Evolutionary conservation across 1,140 invertebrate species (phyloP), one percentile per base, ranked within the genome.

Genomic region (Lepidurus apus): DNA sequence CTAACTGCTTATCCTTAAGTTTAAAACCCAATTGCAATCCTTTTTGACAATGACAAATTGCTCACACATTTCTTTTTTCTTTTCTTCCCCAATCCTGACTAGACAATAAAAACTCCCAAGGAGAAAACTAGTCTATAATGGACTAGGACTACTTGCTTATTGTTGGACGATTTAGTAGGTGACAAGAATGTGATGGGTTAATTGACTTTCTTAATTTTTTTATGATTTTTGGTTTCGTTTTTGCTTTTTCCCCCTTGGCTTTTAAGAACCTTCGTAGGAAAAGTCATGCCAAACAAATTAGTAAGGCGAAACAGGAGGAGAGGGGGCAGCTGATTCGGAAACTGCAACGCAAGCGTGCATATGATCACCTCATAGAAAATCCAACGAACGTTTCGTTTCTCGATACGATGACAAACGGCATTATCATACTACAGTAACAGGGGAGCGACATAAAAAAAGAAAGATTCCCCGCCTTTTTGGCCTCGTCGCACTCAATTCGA

Each of bases 111-210:
- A 65, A 65, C 17, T 65, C 53, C 53, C 53, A n/a, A 21, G 53
- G 17, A 21, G 53, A 21, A 65, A 13, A 65, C 53, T 65, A 65
- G 53, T 65, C 53, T 65, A 65, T 5, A 65, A 13, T 65, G 21
- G 53, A 21, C 53, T 65, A 65, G 21, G 53, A n/a, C 53, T 65
- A 65, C 8, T 65, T 65, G 53, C 53, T 65, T 65, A 65, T 65
- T 65, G 53, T 65, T 65, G 53, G 53, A 65, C 53, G 53, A 65
- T 65, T 65, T 65, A 65, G 53, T n/a, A 65, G 53, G 53, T 65
- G 53, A 65, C 53, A 65, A 65, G 34, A 34, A 13, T 17, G 53
- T 65, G 53, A 65, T n/a, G 21, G 53, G 53, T 65, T 65, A 65
- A n/a, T 65, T 65, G 53, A 65, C 53, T 65, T 17, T 17, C 17